Evolutionary conservation across 2,797 vertebrate species (phyloP), one percentile per base, ranked within the genome.

Genomic region (Meriones psammophilus): DNA sequence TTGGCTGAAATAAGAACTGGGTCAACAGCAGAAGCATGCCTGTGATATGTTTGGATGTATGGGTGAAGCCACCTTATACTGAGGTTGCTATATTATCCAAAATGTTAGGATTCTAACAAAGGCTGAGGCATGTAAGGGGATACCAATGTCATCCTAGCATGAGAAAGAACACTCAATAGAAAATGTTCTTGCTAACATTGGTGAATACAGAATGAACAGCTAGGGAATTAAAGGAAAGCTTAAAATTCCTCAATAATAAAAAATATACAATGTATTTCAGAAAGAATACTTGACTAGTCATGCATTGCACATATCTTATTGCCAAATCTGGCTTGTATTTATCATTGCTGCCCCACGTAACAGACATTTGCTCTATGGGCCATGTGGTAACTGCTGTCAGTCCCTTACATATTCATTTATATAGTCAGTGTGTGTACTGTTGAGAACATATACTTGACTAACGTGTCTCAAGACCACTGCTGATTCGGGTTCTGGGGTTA

Each of bases 301-400:
- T 66, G 7, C 22, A 78, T 6, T n/a, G 7, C 0, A 3, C 17
- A 8, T 17, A 6, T 71, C 17, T 86, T 71, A 58, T n/a, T 2
- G 20, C 14, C 33, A 54, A 74, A 64, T 12, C 17, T 80, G 13
- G 17, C 30, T 88, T n/a, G 0, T 20, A 46, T 33, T 39, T 71
- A 71, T 28, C 39, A 83, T 26, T 46, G n/a, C 64, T 68, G 74
- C 42, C 50, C 9, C 30, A 20, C 39, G 22, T 68, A 66, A 68
- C 10, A 68, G 36, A 30, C 17, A 50, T 9, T 22, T 2, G 9
- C 10, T n/a, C 42, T 68, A 7, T 68, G 46, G 64, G 62, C 39
- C 46, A 2, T 24, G 2, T 26, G 5, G 56, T 39, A 26, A 54
- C 2, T 24, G 1, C 2, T 42, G 8, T 24, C 1, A 2, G 26